phyloP scores from a whole-genome alignment of 2,797 vertebrate genomes.

The Enteromius anoplus region DNA sequence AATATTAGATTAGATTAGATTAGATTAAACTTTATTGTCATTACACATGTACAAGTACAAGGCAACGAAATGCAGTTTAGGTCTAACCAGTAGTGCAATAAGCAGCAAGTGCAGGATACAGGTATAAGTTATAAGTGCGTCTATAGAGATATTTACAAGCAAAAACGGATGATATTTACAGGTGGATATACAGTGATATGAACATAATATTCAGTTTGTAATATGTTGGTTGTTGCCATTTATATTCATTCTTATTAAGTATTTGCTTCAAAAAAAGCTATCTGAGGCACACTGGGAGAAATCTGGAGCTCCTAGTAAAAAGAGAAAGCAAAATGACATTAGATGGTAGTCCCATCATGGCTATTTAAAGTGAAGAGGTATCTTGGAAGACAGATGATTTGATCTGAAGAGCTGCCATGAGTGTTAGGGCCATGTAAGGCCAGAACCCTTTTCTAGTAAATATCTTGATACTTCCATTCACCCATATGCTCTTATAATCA shows the following conservation, averaged over 20 bases:
- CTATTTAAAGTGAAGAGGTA: background rate
- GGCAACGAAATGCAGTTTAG: no score
- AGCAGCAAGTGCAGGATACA: no score
- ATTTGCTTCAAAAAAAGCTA: background rate
- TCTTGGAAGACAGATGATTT: background rate
- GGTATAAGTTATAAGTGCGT: no score
- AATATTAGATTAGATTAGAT: no score
- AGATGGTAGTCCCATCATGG: background rate
- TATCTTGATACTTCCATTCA: background rate
- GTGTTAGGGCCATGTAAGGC: background rate
- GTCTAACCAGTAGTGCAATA: no score
- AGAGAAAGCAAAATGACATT: background rate
- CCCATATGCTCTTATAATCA: slow-evolving; percentile 30
- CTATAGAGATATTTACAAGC: no score
- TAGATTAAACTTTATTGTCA: no score
- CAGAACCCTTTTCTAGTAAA: slow-evolving; percentile 3
- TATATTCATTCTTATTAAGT: no score
- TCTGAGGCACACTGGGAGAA: background rate
- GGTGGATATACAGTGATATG: no score
- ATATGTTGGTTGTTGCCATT: background rate
- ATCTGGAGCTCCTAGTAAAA: background rate
- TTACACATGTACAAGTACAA: no score
- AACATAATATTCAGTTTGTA: no score
- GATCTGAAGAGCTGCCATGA: background rate
- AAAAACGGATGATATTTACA: no score